Evolutionary conservation across 2,113 vertebrate species (phyloP), one percentile per base, ranked within the genome.

Genomic region (Colaptes auratus): DNA sequence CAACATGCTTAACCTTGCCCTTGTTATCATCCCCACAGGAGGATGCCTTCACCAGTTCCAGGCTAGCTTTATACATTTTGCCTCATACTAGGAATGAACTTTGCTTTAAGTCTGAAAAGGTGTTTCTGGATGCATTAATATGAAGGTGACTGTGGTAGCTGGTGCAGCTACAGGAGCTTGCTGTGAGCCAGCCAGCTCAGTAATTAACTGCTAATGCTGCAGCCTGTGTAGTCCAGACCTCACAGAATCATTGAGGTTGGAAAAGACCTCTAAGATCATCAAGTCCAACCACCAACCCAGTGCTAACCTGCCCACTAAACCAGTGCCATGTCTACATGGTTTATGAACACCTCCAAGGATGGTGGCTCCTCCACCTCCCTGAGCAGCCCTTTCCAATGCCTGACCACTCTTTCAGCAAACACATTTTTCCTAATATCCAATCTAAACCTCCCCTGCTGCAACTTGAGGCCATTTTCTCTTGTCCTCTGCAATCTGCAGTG

Each of bases 51-150:
- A 58, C 15, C 0, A 0, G 3, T 53, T 80, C 48, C 59, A 95
- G 42, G 28, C 30, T 72, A n/a, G 42, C n/a, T 63, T 73, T 76
- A 53, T 46, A 27, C 14, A 15, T 82, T 60, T 71, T 59, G 64
- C 14, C 23, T 30, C 28, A 12, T 10, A 11, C 5, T 36, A 65
- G 39, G 61, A 59, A 25, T 69, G 64, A 85, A 60, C 16, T 61
- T 64, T 48, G 24, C 31, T 69, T 48, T n/a, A 44, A 24, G 44
- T 65, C 58, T 65, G 71, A 65, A 56, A 58, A 39, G 30, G 17
- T 5, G 7, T 42, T 67, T 50, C 20, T 39, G 28, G 46, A 21
- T 2, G 0, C 20, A 19, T 35, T 35, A 21, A 33, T 9, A 11
- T 6, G 50, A 48, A 8, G 33, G 21, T 7, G 13, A 20, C 44